phyloP scores from a whole-genome alignment of 2,797 vertebrate species.

The Gadopsis marmoratus region DNA sequence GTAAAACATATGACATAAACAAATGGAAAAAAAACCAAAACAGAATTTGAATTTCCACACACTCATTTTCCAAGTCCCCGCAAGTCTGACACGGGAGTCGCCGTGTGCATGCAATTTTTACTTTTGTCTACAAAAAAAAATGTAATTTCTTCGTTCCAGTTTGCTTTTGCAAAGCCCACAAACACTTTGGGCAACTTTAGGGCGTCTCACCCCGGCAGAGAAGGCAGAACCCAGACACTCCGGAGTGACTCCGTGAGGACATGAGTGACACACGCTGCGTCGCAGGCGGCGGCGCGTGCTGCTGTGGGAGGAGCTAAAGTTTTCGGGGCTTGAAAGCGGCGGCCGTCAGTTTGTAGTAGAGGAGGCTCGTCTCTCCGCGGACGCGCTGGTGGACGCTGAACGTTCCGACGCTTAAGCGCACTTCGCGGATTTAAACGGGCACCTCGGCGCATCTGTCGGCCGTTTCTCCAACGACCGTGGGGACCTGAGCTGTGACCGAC shows the following conservation, averaged over 20 bases:
- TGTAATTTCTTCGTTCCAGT: not conserved
- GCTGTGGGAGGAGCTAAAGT: constrained; percentile 71
- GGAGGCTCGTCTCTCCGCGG: constrained; percentile 40
- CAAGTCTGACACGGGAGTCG: not conserved
- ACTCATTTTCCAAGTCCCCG: not conserved
- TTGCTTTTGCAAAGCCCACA: not conserved
- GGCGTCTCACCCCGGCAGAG: not conserved
- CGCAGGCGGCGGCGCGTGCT: constrained; percentile 43
- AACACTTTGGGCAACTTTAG: not conserved
- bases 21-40: not conserved
- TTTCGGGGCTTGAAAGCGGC: constrained; percentile 14
- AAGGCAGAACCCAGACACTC: not conserved
- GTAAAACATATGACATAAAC: not conserved
- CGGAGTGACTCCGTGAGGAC: not conserved
- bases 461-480: not conserved
- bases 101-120: too few species aligned
- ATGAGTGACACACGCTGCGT: not conserved
- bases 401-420: not conserved
- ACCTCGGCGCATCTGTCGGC: not conserved
- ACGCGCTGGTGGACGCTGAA: constrained; percentile 8
- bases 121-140: not conserved
- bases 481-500: constrained; percentile 6
- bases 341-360: constrained; percentile 28
- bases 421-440: constrained; percentile 38
- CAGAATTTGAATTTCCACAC: not conserved